Percentiles rank a stretch among this genome's conserved stretches.
phyloP scores from a whole-genome alignment of 2,113 vertebrate genomes.

The Phrynosoma platyrhinos region DNA sequence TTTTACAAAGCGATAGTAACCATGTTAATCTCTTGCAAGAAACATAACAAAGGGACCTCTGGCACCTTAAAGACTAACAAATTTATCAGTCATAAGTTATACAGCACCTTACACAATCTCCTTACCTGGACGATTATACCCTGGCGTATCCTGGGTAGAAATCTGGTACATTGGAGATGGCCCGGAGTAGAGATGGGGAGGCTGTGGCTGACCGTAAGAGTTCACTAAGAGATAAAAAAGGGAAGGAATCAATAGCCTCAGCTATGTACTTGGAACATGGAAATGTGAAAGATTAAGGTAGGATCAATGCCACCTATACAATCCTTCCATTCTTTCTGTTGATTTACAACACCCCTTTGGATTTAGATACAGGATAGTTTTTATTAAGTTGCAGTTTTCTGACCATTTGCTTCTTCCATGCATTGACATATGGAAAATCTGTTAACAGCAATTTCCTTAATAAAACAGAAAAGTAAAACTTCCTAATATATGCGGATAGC shows the following conservation, averaged over 20 bases:
- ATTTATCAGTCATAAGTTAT: neutral
- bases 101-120: neutral
- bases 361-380: too few relatives aligned
- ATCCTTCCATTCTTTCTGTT: neutral
- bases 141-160: conserved; percentile 80
- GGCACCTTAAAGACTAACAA: neutral
- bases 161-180: conserved; percentile 83
- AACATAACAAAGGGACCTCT: neutral
- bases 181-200: conserved; percentile 81
- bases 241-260: conserved; percentile 26
- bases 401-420: conserved; percentile 19
- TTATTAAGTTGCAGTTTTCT: conserved; percentile 43
- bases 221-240: conserved; percentile 75
- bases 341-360: neutral
- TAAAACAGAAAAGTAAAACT: neutral
- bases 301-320: neutral
- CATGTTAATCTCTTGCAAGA: neutral
- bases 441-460: neutral
- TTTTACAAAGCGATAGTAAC: neutral
- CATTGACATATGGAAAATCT: neutral
- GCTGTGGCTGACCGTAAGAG: conserved; percentile 83
- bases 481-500: neutral
- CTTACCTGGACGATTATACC: conserved; percentile 83
- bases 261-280: conserved; percentile 32
- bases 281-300: neutral